These are phyloP conservation scores for Coregonus clupeaformis DNA, from an alignment of 2,113 vertebrate species.

Conservation along the genomic window DNA sequence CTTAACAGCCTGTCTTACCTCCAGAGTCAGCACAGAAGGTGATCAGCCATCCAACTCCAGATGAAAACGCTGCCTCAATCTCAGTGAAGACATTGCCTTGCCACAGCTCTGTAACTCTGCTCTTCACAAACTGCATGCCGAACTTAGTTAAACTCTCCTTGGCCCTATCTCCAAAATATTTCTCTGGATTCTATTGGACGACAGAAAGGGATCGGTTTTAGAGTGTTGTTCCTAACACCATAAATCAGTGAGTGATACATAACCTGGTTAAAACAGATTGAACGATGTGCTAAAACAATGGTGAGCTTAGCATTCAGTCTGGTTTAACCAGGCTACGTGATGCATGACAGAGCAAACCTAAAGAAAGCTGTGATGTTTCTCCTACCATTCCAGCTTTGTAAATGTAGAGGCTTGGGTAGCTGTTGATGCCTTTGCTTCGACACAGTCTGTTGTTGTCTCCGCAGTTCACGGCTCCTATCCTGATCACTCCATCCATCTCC, in stretches of 20 bases:
- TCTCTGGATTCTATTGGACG: conserved; percentile 82
- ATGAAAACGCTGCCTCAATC: conserved; percentile 84
- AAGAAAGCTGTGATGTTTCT: neutral
- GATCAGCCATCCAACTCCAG: conserved; percentile 88
- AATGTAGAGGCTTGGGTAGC: conserved; percentile 77
- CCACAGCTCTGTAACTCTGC: conserved; percentile 85
- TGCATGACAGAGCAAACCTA: neutral
- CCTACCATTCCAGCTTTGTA: conserved; percentile 83
- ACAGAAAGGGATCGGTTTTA: neutral
- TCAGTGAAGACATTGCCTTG: conserved; percentile 90
- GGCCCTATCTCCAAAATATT: conserved; percentile 85
- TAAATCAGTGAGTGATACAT: neutral
- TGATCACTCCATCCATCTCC: conserved; percentile 93
- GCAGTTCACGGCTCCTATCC: conserved; percentile 96
- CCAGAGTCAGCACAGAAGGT: conserved; percentile 87
- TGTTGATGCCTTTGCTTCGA: conserved; percentile 89
- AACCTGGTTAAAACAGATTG: neutral
- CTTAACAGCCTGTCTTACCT: conserved; percentile 73
- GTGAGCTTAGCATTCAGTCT: too few species aligned
- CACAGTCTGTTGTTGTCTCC: conserved; percentile 93
- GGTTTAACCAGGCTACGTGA: neutral
- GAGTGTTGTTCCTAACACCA: neutral
- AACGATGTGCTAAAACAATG: too few species aligned
- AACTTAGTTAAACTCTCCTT: conserved; percentile 84
- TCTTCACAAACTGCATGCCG: conserved; percentile 90